Evolutionary conservation across 30 jellyfish, hydroid and myxozoan species (phyloP), one percentile per base, ranked within the genome.

Genomic region (Aurelia aurita): DNA sequence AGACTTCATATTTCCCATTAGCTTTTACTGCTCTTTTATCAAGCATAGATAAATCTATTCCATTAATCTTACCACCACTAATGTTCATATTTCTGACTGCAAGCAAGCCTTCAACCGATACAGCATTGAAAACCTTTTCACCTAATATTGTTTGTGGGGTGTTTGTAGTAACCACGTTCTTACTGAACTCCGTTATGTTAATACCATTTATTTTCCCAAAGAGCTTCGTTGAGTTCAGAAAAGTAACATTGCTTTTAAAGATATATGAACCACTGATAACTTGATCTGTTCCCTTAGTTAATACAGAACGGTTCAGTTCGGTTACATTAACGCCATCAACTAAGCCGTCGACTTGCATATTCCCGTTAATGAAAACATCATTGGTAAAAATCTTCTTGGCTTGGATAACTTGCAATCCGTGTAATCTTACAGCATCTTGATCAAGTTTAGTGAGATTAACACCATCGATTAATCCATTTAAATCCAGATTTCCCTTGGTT

Each of bases 301-400:
- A 53, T 7, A 80, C 84, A 18, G 95, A 83, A 12, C 34, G 27
- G 70, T 81, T 80, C 69, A 94, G 72, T 5, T 82, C 63, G 18
- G 90, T 73, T 43, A 94, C 73, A 65, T 94, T 75, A 31, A 94
- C 96, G 25, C 95, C 96, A 58, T 94, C 97, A 19, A 94, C 58
- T 5, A 76, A 39, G 8, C 99, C 96, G 73, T 66, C 45, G 0
- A 81, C 86, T 28, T 51, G 55, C 68, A 89, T 25, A 43, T 89
- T 71, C 20, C 82, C 95, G 20, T 71, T 12, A 9, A 94, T 44
- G n/a, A 78, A 12, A 26, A 89, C 18, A 32, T 45, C 72, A 31
- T 64, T 84, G 6, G 31, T 14, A 25, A 94, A 94, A 12, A 66
- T 49, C 66, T 89, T 88, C 35, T 39, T 57, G 19, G 87, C 88